Base-by-base conservation (phyloP, 1,140 invertebrate genomes). In the Tyrophagus putrescentiae region DNA sequence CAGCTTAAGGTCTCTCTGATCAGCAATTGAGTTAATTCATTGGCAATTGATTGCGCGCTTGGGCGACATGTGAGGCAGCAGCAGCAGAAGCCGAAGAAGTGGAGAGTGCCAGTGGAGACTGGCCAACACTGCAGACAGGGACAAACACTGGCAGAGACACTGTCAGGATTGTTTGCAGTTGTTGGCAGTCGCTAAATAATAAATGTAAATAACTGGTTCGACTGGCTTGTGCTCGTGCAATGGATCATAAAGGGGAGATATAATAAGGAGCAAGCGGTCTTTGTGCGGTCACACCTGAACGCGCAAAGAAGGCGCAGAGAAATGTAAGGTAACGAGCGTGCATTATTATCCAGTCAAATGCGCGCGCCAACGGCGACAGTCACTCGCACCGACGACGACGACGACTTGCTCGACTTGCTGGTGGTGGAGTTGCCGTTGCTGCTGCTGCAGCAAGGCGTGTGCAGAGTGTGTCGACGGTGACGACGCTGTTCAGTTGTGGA, bases 201-300 rank as follows among this genome's bases (percentile, higher is more conserved):
- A 48, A 48, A 48, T 48, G 45, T 48, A 48, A 48, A 48, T 48
- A 48, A 48, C 45, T 48, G 45, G 45, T 48, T 21, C 45, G 45
- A 48, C 45, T 48, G 45, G 21, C 31, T 21, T 7, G 45, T 6
- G 13, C 7, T 7, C 13, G 45, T 13, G 45, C 45, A 48, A 48
- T 48, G 45, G 45, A 48, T 48, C 45, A 48, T 48, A 48, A 48
- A 48, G 18, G n/a, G n/a, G 36, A 39, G 45, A 48, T 48, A 48
- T 48, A 48, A 48, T 48, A 48, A 48, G 45, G 45, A 48, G 36
- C 36, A 39, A 39, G 31, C 9, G 45, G n/a, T n/a, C n/a, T n/a
- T n/a, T n/a, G n/a, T n/a, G n/a, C n/a, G n/a, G 45, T 48, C 18
- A 48, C 45, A 48, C 45, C 9, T 18, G 45, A 48, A 48, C 18